phyloP scores from a whole-genome alignment of 2,797 vertebrate species.

The Clangula hyemalis region DNA sequence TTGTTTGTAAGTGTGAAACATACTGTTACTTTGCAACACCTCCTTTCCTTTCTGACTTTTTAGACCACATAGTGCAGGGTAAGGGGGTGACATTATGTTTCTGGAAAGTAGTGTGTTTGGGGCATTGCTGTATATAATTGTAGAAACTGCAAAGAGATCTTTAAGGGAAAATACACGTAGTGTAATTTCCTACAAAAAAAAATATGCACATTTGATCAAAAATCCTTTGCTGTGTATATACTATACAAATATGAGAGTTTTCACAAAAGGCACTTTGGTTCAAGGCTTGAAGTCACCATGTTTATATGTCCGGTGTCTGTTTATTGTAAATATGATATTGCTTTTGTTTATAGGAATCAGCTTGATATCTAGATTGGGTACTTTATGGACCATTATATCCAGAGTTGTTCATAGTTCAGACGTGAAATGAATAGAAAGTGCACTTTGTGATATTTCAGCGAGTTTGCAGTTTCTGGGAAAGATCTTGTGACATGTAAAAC shows the following conservation, averaged over 20 bases:
- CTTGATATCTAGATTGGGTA: not conserved
- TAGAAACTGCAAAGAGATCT: not conserved
- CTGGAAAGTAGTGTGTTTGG: not conserved
- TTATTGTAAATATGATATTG: not conserved
- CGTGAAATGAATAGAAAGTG: not conserved
- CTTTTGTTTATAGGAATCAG: not conserved
- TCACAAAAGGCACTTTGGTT: not conserved
- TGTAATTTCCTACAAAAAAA: not conserved
- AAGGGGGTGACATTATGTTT: not conserved
- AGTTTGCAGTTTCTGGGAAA: not conserved
- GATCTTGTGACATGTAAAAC: not conserved
- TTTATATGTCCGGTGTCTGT: not conserved
- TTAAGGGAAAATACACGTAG: not conserved
- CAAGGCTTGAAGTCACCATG: not conserved
- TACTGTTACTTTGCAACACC: not conserved
- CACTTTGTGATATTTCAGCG: rapidly evolving
- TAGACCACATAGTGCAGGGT: not conserved
- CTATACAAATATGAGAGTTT: not conserved
- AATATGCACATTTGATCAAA: not conserved
- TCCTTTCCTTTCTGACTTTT: not conserved
- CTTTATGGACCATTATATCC: not conserved
- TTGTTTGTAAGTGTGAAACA: not conserved
- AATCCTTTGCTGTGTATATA: not conserved
- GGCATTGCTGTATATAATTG: not conserved
- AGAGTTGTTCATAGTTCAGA: rapidly evolving